Conservation (phyloP, 2,113 vertebrate genomes). For the Syngnathus typhle region DNA sequence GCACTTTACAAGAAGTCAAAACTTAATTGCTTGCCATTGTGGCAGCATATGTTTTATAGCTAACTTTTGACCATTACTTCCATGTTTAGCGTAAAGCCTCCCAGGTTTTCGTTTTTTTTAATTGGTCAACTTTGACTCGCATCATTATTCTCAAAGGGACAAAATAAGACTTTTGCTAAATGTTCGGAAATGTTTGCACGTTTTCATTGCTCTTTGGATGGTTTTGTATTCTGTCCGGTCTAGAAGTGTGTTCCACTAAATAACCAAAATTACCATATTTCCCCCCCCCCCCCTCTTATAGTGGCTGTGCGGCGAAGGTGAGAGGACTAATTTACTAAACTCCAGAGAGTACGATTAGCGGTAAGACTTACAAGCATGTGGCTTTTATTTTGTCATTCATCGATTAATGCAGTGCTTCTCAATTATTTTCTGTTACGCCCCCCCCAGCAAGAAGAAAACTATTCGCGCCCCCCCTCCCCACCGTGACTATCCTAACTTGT, state of each 20-base stretch:
- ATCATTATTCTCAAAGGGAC: slow-evolving; percentile 58
- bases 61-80: slow-evolving; percentile 46
- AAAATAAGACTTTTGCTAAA: slow-evolving; percentile 18
- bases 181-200: slow-evolving; percentile 11
- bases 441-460: too few relatives aligned
- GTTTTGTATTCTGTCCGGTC: background rate
- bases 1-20: slow-evolving; percentile 73
- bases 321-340: background rate
- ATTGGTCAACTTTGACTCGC: slow-evolving; percentile 26
- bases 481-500: too few relatives aligned
- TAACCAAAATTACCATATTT: background rate
- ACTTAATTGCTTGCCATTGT: slow-evolving; percentile 60
- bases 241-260: background rate
- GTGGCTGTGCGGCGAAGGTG: background rate
- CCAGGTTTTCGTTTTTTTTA: slow-evolving; percentile 37
- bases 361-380: background rate
- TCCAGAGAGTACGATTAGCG: background rate
- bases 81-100: slow-evolving; percentile 52
- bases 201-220: background rate
- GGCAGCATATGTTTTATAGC: slow-evolving; percentile 64
- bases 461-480: too few relatives aligned
- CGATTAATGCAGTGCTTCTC: too few relatives aligned
- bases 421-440: too few relatives aligned
- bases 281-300: background rate
- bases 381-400: background rate